A percentile compares a stretch with the other conserved stretches of the same genome.
These are phyloP conservation scores for Exephanes ischioxanthus DNA, from an alignment of 2,888 invertebrate genomes.

Conservation along the genomic window DNA sequence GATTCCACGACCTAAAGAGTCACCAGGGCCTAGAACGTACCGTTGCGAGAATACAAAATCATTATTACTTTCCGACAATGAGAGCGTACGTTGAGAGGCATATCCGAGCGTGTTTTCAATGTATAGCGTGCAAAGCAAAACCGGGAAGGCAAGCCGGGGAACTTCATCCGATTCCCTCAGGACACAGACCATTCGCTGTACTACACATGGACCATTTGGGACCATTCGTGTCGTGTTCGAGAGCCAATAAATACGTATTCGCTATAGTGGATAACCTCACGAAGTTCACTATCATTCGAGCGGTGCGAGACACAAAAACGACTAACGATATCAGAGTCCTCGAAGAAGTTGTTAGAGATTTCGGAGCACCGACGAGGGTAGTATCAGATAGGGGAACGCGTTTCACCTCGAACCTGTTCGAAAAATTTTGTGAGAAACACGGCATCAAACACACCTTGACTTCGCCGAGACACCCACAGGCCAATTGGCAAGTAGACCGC, in stretches of 20 bases:
- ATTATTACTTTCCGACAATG: constrained; percentile 38
- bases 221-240: constrained; percentile 13
- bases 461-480: constrained; percentile 61
- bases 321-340: constrained; percentile 28
- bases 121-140: constrained; percentile 1
- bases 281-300: not conserved
- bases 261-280: constrained; percentile 24
- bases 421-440: constrained; percentile 9
- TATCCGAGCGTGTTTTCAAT: constrained; percentile 3
- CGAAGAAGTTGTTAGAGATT: constrained; percentile 58
- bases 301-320: constrained; percentile 23
- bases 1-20: constrained; percentile 27
- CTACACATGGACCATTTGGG: constrained; percentile 1
- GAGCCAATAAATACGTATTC: constrained; percentile 21
- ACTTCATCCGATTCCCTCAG: constrained; percentile 1
- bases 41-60: not conserved
- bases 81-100: constrained; percentile 7
- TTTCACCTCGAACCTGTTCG: constrained; percentile 49
- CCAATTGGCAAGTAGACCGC: constrained; percentile 58
- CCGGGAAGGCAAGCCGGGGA: constrained; percentile 17
- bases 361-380: constrained; percentile 62
- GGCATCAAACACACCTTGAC: constrained; percentile 61
- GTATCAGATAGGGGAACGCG: constrained; percentile 66
- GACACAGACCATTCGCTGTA: not conserved
- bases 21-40: constrained; percentile 2